Percentiles rank a stretch among this genome's conserved stretches.
phyloP scores from a whole-genome alignment of 2,113 vertebrate genomes.

The Gymnarchus niloticus region DNA sequence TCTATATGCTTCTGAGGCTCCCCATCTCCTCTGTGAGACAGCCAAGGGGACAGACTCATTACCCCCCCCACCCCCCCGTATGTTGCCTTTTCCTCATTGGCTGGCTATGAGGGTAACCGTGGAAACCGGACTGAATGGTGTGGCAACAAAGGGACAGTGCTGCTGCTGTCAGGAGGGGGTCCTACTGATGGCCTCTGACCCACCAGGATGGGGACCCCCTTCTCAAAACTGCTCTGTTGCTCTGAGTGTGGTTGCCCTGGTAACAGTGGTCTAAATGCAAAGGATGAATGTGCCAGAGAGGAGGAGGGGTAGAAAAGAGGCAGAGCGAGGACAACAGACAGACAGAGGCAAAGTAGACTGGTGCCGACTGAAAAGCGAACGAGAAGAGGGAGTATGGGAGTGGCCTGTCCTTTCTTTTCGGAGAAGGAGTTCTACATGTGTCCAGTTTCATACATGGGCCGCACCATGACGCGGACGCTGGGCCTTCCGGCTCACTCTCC shows the following conservation, averaged over 20 bases:
- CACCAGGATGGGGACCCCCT: conserved; percentile 43
- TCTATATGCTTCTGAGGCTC: background rate
- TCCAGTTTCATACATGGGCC: conserved; percentile 28
- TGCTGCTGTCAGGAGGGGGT: conserved; percentile 62
- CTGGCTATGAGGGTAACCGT: conserved; percentile 59
- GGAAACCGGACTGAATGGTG: conserved; percentile 69
- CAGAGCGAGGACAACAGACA: background rate
- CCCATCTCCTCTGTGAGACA: conserved; percentile 14
- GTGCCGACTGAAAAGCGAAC: conserved; percentile 21
- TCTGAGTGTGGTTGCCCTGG: conserved; percentile 60
- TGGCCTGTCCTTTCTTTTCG: background rate
- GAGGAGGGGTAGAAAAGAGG: conserved; percentile 26
- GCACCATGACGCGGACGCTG: background rate
- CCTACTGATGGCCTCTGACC: conserved; percentile 63
- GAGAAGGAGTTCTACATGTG: conserved; percentile 32
- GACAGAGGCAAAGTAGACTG: conserved; percentile 17
- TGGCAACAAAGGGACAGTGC: conserved; percentile 62
- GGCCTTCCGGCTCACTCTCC: background rate
- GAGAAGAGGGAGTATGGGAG: conserved; percentile 16
- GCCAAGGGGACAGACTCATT: conserved; percentile 24
- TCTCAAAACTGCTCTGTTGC: conserved; percentile 37
- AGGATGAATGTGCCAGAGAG: conserved; percentile 43
- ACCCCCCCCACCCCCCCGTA: background rate
- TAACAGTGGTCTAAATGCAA: conserved; percentile 51
- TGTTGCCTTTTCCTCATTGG: conserved; percentile 34